These are phyloP conservation scores for Nycticebus coucang DNA, from an alignment of 2,113 vertebrate genomes.

Conservation along the genomic window DNA sequence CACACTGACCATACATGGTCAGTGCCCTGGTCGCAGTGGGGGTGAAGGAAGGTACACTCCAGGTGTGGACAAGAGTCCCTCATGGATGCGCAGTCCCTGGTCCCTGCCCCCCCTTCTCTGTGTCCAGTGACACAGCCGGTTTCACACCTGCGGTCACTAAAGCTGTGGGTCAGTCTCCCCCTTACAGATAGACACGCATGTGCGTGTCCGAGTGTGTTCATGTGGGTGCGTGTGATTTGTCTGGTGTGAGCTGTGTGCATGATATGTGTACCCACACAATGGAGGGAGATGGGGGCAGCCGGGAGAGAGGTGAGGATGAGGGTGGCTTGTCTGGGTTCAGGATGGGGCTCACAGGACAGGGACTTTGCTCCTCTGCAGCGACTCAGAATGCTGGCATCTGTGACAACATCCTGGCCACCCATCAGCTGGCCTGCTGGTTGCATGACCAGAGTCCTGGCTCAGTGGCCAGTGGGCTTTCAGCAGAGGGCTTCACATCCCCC, in stretches of 20 bases:
- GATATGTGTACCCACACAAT: accelerated
- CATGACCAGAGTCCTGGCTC: not conserved
- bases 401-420: no score
- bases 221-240: not conserved
- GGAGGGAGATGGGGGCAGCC: not conserved
- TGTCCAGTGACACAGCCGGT: not conserved
- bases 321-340: not conserved
- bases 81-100: accelerated
- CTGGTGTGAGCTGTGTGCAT: not conserved
- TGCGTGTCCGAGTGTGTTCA: accelerated
- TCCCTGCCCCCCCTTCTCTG: not conserved
- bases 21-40: not conserved
- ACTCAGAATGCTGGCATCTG: not conserved
- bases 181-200: not conserved
- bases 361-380: not conserved
- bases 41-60: not conserved
- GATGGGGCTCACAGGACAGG: not conserved
- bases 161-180: not conserved
- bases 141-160: not conserved
- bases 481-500: not conserved
- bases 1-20: not conserved
- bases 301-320: not conserved
- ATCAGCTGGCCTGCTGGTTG: not conserved
- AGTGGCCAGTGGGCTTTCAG: not conserved
- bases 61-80: not conserved